phyloP scores from a whole-genome alignment of 2,113 vertebrate species.

The Agapornis roseicollis region DNA sequence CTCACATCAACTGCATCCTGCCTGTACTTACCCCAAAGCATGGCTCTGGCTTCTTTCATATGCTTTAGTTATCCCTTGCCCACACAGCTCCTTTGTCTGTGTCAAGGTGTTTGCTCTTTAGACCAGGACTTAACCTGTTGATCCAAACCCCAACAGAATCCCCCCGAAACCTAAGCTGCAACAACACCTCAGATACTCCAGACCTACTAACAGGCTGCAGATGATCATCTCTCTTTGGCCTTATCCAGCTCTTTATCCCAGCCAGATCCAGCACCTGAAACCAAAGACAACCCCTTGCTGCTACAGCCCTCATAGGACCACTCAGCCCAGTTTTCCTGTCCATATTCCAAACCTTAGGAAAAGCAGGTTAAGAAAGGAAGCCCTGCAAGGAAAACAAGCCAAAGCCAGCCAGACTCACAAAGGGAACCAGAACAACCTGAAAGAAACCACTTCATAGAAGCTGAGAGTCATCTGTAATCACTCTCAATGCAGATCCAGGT shows the following conservation, averaged over 20 bases:
- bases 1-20: background rate
- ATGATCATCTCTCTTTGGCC: no score
- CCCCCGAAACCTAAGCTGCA: background rate
- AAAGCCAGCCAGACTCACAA: background rate
- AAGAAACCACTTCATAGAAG: background rate
- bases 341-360: background rate
- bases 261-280: background rate
- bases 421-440: background rate
- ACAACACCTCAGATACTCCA: background rate
- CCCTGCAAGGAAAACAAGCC: background rate
- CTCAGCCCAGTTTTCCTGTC: background rate
- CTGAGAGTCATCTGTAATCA: background rate
- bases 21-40: background rate
- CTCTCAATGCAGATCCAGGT: background rate
- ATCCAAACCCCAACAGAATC: background rate
- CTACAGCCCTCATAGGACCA: background rate
- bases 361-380: background rate
- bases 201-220: background rate
- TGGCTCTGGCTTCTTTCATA: rapidly evolving
- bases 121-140: background rate
- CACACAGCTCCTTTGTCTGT: background rate
- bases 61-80: background rate
- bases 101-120: background rate
- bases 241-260: background rate
- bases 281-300: background rate